These are phyloP conservation scores for Sturnus vulgaris DNA, from an alignment of 2,113 vertebrate genomes.

Conservation along the genomic window DNA sequence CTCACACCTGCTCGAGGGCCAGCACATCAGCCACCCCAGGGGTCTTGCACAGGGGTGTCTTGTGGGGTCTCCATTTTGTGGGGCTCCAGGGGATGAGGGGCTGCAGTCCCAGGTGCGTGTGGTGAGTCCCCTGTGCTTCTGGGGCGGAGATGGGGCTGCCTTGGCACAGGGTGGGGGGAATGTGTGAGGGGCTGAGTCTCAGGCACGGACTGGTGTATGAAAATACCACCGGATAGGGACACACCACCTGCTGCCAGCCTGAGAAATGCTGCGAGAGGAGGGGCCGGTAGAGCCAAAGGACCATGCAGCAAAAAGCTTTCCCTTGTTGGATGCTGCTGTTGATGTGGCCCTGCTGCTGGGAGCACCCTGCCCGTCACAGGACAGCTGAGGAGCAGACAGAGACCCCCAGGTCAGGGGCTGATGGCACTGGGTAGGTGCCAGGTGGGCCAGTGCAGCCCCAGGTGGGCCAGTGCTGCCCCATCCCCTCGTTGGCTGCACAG, in stretches of 20 bases:
- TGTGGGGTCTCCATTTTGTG: not conserved
- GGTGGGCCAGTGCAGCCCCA: fast-evolving
- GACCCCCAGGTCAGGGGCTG: not conserved
- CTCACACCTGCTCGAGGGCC: fast-evolving
- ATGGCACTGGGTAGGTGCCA: fast-evolving
- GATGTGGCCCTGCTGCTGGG: not conserved
- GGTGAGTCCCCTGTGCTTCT: not conserved
- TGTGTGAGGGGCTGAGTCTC: not conserved
- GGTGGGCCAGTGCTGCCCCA: too few species aligned
- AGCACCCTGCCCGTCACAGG: not conserved
- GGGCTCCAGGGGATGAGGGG: not conserved
- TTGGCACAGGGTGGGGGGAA: not conserved
- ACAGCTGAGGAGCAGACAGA: not conserved
- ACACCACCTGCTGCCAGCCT: not conserved
- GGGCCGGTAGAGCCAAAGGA: not conserved
- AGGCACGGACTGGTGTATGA: fast-evolving
- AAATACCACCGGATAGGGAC: not conserved
- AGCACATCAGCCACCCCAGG: not conserved
- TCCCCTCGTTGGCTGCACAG: fast-evolving
- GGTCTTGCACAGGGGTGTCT: not conserved
- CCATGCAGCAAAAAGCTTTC: not conserved
- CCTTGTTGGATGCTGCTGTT: not conserved
- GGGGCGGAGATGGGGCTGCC: not conserved
- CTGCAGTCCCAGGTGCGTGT: not conserved
- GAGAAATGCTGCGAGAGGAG: not conserved